Evolutionary conservation across 2,888 invertebrate species (phyloP).

Genomic region (Hipparchia semele): DNA sequence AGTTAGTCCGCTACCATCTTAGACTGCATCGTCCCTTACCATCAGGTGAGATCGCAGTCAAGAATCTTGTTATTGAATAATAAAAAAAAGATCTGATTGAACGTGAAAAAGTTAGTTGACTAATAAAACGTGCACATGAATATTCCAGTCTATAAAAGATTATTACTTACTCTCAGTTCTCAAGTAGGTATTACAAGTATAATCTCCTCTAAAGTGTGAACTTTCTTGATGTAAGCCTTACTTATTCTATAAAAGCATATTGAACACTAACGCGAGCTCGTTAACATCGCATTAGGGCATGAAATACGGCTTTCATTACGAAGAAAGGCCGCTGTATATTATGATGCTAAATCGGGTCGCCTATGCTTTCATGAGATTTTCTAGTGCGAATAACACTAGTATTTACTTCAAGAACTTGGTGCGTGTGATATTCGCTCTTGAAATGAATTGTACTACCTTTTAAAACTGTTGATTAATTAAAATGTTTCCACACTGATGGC

Average conservation of each 20-base stretch:
- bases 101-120: too few species aligned
- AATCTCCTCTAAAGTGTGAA: conserved; percentile 5
- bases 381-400: conserved; percentile 25
- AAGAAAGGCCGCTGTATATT: conserved; percentile 43
- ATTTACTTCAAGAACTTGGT: neutral
- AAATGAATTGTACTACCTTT: too few species aligned
- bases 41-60: too few species aligned
- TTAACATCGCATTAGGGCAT: conserved; percentile 56
- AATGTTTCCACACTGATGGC: too few species aligned
- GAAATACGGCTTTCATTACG: conserved; percentile 51
- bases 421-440: neutral
- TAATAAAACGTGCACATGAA: too few species aligned
- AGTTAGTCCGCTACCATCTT: too few species aligned
- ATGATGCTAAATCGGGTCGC: conserved; percentile 36
- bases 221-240: conserved; percentile 19
- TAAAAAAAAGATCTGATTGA: too few species aligned
- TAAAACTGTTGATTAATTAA: too few species aligned
- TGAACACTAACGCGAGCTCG: conserved; percentile 49
- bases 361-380: conserved; percentile 45
- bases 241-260: conserved; percentile 41
- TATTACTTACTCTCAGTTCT: neutral
- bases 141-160: neutral
- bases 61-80: too few species aligned
- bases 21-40: too few species aligned
- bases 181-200: neutral